Evolutionary conservation across 2,797 vertebrate species (phyloP), one percentile per base, ranked within the genome.

Genomic region (Scarus forsteni): DNA sequence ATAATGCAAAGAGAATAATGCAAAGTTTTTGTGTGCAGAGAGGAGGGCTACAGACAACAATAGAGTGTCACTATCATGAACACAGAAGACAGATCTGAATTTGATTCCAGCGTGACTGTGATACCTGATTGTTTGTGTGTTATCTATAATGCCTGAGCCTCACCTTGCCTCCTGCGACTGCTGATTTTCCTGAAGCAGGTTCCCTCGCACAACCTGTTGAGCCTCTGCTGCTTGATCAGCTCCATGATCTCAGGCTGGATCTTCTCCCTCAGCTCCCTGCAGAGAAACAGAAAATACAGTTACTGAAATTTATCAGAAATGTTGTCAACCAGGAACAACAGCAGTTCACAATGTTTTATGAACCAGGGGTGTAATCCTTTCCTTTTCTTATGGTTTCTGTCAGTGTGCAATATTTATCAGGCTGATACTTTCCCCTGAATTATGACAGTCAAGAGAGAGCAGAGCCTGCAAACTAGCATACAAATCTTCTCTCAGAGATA

Each of bases 171-270:
- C 87, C 98, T 94, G 57, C 98, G 96, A 92, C 95, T 96, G 79
- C 98, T 99, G 91, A 99, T 97, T 91, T 99, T 99, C 91, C 98
- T 95, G 92, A 99, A 99, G 92, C 97, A 98, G 87, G 98, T 99
- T 75, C 98, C 98, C 63, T 99, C 98, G 80, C 99, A 99, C 18
- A 99, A 94, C 60, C 98, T 96, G 93, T 99, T 99, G 80, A 99
- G 96, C 78, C 98, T 94, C 85, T 99, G 98, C 83, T 99, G 97
- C 89, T 99, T 99, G 92, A 99, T 98, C 88, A 99, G 90, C 94
- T 99, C 98, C 94, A 99, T 94, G 92, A 99, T 99, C 95, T 99
- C 98, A 0, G 98, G 98, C 89, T 99, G 98, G 89, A 99, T 99
- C 95, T 99, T 99, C 94, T 99, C 98, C 87, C 97, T 96, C 76